These are phyloP conservation scores for Metacarcinus magister DNA, from an alignment of 2,888 invertebrate species.

Conservation along the genomic window DNA sequence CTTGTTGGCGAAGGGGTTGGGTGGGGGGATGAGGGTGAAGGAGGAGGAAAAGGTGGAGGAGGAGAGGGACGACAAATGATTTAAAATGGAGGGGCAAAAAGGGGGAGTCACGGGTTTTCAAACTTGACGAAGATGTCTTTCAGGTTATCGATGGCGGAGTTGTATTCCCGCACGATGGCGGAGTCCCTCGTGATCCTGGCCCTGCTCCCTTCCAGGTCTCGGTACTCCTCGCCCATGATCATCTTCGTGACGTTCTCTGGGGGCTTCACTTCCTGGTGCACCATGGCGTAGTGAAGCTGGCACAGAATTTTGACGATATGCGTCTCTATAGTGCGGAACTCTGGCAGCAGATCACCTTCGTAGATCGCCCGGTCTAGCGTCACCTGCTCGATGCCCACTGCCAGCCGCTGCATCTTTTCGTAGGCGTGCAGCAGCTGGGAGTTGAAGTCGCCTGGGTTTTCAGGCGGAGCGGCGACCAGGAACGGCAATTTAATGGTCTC, in stretches of 20 bases:
- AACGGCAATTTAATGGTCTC: neutral
- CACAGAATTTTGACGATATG: conserved; percentile 89
- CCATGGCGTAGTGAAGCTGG: conserved; percentile 88
- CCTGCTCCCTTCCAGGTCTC: conserved; percentile 84
- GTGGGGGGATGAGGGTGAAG: neutral
- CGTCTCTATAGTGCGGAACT: conserved; percentile 88
- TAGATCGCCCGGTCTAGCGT: conserved; percentile 87
- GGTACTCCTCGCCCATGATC: conserved; percentile 84
- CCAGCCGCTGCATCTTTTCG: conserved; percentile 89
- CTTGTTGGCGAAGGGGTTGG: conserved; percentile 8
- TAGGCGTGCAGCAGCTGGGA: conserved; percentile 87
- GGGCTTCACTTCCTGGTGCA: conserved; percentile 86
- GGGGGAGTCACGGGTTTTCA: conserved; percentile 46
- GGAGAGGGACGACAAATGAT: neutral
- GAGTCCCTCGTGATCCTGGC: conserved; percentile 87
- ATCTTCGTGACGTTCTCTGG: conserved; percentile 84
- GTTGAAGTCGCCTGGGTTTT: conserved; percentile 84
- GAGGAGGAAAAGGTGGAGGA: neutral
- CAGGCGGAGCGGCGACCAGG: neutral
- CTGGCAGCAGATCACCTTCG: conserved; percentile 85
- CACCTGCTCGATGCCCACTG: conserved; percentile 89
- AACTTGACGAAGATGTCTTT: conserved; percentile 85
- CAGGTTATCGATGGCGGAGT: conserved; percentile 88
- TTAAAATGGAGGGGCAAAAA: neutral
- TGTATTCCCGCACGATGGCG: conserved; percentile 88